Conservation (phyloP, 2,113 vertebrate species). For the Salvelinus fontinalis region DNA sequence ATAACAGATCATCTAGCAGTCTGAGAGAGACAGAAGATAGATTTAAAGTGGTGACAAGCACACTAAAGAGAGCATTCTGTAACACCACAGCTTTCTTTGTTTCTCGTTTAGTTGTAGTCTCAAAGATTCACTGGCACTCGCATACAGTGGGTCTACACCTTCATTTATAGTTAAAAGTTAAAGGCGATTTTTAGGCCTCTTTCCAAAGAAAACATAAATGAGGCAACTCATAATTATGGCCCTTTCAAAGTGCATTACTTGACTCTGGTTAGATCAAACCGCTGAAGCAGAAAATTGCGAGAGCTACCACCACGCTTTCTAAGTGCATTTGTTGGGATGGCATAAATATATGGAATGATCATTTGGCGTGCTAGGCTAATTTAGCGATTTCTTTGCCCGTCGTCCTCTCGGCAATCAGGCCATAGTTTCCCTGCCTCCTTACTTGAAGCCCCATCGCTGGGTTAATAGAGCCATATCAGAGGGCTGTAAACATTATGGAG, state of each 20-base stretch:
- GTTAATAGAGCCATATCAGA: background rate
- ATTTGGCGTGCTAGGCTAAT: slow-evolving; percentile 19
- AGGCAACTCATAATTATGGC: slow-evolving; percentile 27
- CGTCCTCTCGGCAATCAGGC: background rate
- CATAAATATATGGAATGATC: slow-evolving; percentile 29
- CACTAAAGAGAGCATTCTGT: background rate
- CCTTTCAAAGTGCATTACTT: slow-evolving; percentile 23
- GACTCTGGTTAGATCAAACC: slow-evolving; percentile 26
- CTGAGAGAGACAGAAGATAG: background rate
- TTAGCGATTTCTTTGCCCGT: slow-evolving; percentile 3
- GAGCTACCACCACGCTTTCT: slow-evolving; percentile 10
- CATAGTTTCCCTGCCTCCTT: background rate
- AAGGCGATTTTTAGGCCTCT: background rate
- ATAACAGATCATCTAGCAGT: background rate
- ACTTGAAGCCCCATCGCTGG: background rate
- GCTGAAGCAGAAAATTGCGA: slow-evolving; percentile 39
- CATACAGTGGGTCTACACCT: slow-evolving; percentile 1
- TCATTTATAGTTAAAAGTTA: background rate
- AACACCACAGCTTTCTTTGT: background rate
- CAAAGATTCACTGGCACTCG: background rate
- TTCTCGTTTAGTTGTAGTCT: background rate
- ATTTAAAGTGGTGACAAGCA: background rate
- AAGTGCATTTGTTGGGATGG: slow-evolving; percentile 25
- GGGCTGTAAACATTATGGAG: background rate
- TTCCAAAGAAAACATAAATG: background rate